phyloP scores from a whole-genome alignment of 2,888 invertebrate genomes.

The Drosophila atroscutellata region DNA sequence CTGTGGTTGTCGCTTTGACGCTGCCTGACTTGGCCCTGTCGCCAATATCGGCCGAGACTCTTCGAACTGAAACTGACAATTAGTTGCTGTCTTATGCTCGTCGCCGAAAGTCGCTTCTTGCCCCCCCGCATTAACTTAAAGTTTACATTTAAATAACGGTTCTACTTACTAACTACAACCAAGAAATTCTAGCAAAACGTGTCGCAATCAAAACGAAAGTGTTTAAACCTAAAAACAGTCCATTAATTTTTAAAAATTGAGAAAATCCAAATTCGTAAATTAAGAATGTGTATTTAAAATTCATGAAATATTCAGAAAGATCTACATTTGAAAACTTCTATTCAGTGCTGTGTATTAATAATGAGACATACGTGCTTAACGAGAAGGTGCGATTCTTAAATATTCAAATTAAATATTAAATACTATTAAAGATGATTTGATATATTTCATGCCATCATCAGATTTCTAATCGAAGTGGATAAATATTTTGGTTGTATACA shows the following conservation, averaged over 20 bases:
- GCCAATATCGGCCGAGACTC: slow-evolving; percentile 75
- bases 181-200: slow-evolving; percentile 22
- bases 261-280: neutral
- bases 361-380: slow-evolving; percentile 34
- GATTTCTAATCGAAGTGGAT: neutral
- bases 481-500: neutral
- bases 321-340: slow-evolving; percentile 3
- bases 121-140: slow-evolving; percentile 57
- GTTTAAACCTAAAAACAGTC: neutral
- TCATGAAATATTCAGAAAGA: slow-evolving; percentile 9
- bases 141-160: slow-evolving; percentile 20
- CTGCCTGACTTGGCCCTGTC: slow-evolving; percentile 45
- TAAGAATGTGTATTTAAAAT: neutral
- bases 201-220: slow-evolving; percentile 6
- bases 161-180: slow-evolving; percentile 5
- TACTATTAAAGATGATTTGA: neutral
- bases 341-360: slow-evolving; percentile 29
- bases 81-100: slow-evolving; percentile 84
- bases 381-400: slow-evolving; percentile 33
- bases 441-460: neutral
- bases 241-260: neutral
- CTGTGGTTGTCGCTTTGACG: slow-evolving; percentile 79
- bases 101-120: slow-evolving; percentile 82
- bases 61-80: slow-evolving; percentile 80
- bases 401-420: neutral